phyloP scores from a whole-genome alignment of 2,888 invertebrate species.

The Watsonalla cultraria region DNA sequence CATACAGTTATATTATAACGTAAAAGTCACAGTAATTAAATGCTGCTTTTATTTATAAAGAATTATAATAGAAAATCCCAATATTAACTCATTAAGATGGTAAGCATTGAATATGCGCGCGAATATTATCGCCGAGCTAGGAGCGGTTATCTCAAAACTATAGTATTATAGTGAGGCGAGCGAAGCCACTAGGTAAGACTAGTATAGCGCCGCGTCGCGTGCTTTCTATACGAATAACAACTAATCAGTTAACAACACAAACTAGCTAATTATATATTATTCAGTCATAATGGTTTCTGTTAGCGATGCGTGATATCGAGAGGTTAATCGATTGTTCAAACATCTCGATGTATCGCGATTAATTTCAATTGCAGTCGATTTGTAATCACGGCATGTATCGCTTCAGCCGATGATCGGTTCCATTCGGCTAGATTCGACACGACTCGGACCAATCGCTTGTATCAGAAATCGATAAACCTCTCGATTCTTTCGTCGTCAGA shows the following conservation, averaged over 20 bases:
- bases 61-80: too few species aligned
- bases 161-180: constrained; percentile 32
- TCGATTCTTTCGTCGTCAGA: not conserved
- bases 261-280: not conserved
- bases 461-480: not conserved
- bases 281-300: not conserved
- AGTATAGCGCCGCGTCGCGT: constrained; percentile 14
- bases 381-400: too few species aligned
- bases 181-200: constrained; percentile 23
- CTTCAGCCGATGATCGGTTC: too few species aligned
- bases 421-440: too few species aligned
- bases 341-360: too few species aligned
- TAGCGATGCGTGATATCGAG: too few species aligned
- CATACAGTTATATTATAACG: too few species aligned
- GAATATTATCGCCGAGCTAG: constrained; percentile 14
- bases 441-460: too few species aligned
- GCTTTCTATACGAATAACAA: constrained; percentile 6
- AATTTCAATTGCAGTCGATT: too few species aligned
- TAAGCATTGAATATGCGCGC: constrained; percentile 14
- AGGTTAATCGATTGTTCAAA: too few species aligned
- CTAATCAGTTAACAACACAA: not conserved
- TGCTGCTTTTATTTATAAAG: too few species aligned
- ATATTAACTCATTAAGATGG: not conserved
- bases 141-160: constrained; percentile 24
- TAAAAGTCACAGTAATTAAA: too few species aligned